Conservation (phyloP, 2,888 invertebrate species). For the Ditylenchus weischeri region DNA sequence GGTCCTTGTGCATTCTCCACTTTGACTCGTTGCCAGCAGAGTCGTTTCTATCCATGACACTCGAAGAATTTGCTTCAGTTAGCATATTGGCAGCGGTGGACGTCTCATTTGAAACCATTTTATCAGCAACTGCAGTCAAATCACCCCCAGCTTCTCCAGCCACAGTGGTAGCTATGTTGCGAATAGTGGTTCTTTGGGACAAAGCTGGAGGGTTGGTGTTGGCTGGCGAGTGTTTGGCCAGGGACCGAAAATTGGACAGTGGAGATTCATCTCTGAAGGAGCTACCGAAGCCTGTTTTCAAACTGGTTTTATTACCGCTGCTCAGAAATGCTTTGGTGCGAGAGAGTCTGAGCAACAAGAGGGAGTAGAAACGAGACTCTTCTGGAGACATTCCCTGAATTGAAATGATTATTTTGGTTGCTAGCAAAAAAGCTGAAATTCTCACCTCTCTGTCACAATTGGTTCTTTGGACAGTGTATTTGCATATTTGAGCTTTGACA, state of each 20-base stretch:
- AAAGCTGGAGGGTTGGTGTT: neutral
- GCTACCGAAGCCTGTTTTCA: neutral
- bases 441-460: constrained; percentile 34
- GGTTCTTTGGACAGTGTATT: constrained; percentile 33
- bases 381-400: constrained; percentile 37
- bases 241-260: neutral
- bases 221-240: neutral
- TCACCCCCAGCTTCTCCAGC: neutral
- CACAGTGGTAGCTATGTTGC: constrained; percentile 2
- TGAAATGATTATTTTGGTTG: constrained; percentile 1
- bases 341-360: constrained; percentile 33
- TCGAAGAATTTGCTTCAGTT: neutral
- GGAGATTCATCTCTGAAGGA: constrained; percentile 6
- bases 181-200: constrained; percentile 3
- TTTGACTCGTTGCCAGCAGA: too few relatives aligned
- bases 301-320: constrained; percentile 6
- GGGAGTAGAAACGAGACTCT: constrained; percentile 37
- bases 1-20: constrained; percentile 2
- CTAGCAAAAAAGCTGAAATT: neutral
- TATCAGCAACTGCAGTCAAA: neutral
- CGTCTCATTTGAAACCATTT: neutral
- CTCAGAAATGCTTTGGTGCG: constrained; percentile 26
- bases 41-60: too few relatives aligned
- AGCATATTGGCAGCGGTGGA: neutral
- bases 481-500: constrained; percentile 37